phyloP scores from a whole-genome alignment of 2,797 vertebrate species.

The Champsocephalus gunnari region DNA sequence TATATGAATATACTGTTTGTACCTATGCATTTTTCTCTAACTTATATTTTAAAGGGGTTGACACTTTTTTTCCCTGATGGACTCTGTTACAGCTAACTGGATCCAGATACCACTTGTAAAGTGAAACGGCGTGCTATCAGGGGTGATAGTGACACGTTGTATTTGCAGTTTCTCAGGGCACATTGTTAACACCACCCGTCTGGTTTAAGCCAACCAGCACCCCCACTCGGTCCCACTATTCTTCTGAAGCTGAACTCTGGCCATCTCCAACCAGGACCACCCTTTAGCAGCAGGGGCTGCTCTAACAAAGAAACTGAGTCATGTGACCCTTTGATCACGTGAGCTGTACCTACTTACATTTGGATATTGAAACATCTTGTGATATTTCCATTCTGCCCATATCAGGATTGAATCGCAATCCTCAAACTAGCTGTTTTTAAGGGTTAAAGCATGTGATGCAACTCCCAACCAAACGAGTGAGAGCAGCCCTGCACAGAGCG shows the following conservation, averaged over 20 bases:
- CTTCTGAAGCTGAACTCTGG: slow-evolving; percentile 8
- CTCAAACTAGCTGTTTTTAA: not conserved
- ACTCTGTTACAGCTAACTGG: slow-evolving; percentile 42
- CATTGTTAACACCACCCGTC: slow-evolving; percentile 69
- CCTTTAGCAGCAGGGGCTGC: not conserved
- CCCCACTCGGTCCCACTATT: no score
- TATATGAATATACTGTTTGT: slow-evolving; percentile 64
- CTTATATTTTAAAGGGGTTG: slow-evolving; percentile 75
- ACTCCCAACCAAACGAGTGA: not conserved
- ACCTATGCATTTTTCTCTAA: slow-evolving; percentile 70
- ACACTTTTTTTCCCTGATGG: slow-evolving; percentile 60
- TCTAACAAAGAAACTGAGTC: not conserved
- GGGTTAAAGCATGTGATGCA: not conserved
- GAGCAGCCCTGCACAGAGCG: not conserved
- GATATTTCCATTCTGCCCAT: not conserved
- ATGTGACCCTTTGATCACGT: not conserved
- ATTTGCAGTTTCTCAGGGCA: slow-evolving; percentile 76
- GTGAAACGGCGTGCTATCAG: slow-evolving; percentile 9
- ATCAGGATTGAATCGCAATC: not conserved
- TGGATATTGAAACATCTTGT: not conserved
- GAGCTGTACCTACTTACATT: not conserved
- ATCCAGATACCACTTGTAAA: slow-evolving; percentile 33
- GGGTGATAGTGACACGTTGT: not conserved
- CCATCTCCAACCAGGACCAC: slow-evolving; percentile 1
- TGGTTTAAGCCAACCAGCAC: slow-evolving; percentile 10